Conservation (phyloP, 2,888 invertebrate genomes). For the Cephus nigrinus region DNA sequence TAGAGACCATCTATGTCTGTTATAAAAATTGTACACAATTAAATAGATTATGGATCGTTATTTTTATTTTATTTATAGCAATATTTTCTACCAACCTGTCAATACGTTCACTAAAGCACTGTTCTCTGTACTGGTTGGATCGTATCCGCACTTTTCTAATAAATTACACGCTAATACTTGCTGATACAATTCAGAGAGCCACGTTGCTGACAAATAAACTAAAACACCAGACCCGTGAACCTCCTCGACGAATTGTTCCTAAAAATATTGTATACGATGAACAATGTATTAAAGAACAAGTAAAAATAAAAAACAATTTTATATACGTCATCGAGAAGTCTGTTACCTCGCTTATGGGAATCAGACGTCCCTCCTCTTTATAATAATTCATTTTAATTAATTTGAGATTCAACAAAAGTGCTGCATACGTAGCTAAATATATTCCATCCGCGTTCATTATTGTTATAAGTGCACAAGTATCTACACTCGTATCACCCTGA, state of each 20-base stretch:
- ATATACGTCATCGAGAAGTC: background rate
- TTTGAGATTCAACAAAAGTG: slow-evolving; percentile 83
- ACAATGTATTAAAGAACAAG: background rate
- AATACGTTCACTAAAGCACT: slow-evolving; percentile 79
- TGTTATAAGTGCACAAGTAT: slow-evolving; percentile 72
- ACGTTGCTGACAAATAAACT: slow-evolving; percentile 92
- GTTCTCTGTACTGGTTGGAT: slow-evolving; percentile 71
- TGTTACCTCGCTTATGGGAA: slow-evolving; percentile 69
- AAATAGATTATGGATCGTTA: background rate
- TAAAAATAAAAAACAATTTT: background rate
- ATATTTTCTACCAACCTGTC: slow-evolving; percentile 70
- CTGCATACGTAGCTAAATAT: slow-evolving; percentile 89
- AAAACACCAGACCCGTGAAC: slow-evolving; percentile 93
- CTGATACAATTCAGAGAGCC: slow-evolving; percentile 93
- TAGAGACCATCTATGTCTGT: slow-evolving; percentile 87
- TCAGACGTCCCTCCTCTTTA: slow-evolving; percentile 62
- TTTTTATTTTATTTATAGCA: background rate
- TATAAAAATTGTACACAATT: slow-evolving; percentile 36
- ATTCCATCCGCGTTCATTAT: slow-evolving; percentile 96
- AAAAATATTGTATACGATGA: slow-evolving; percentile 25
- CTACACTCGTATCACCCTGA: slow-evolving; percentile 46
- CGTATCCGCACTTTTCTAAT: slow-evolving; percentile 76
- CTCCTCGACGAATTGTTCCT: slow-evolving; percentile 92
- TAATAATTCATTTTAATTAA: slow-evolving; percentile 84
- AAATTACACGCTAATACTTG: slow-evolving; percentile 82